Percentiles rank a stretch among this genome's conserved stretches.
phyloP scores from a whole-genome alignment of 2,113 vertebrate species.

The Ardeotis arabs region DNA sequence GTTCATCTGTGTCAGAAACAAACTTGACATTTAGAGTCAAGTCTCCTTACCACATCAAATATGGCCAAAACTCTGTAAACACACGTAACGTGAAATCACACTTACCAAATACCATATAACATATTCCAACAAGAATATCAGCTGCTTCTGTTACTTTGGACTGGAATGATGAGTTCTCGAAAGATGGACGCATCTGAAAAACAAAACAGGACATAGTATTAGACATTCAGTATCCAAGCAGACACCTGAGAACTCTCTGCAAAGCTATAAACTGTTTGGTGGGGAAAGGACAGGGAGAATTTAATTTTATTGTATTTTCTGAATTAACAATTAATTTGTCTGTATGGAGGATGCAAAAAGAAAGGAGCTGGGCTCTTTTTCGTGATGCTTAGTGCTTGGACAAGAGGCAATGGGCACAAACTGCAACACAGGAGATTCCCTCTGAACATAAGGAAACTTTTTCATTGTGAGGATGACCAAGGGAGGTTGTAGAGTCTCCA shows the following conservation, averaged over 20 bases:
- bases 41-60: not conserved
- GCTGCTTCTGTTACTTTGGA: slow-evolving; percentile 74
- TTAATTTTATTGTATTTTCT: not conserved
- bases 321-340: not conserved
- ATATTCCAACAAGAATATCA: slow-evolving; percentile 72
- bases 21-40: not conserved
- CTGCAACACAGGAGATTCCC: not conserved
- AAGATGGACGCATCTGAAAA: slow-evolving; percentile 70
- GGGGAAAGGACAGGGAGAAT: not conserved
- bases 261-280: not conserved
- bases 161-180: slow-evolving; percentile 59
- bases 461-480: not conserved
- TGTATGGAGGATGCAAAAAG: not conserved
- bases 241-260: not conserved
- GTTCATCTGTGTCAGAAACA: not conserved
- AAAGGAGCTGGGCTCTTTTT: not conserved
- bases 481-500: not conserved
- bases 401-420: not conserved
- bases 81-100: not conserved
- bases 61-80: not conserved
- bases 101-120: slow-evolving; percentile 79
- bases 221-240: not conserved
- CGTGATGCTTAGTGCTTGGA: not conserved
- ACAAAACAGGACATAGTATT: not conserved
- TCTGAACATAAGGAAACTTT: not conserved